Evolutionary conservation across 1,140 invertebrate species (phyloP), one percentile per base, ranked within the genome.

Genomic region (Psilanteris sp.): DNA sequence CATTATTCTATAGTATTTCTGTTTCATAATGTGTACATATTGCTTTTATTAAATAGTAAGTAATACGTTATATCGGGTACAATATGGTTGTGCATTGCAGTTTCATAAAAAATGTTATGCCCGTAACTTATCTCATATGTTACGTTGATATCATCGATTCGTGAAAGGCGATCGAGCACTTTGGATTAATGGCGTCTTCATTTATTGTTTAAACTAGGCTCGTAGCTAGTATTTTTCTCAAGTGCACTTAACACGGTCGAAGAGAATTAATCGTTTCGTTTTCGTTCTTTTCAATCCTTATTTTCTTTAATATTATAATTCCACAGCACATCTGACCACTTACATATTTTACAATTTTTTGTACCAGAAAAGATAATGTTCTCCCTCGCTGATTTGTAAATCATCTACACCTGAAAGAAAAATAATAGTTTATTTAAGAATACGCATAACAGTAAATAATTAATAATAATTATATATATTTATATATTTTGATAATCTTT

Each of bases 341-440:
- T 54, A 14, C 39, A 73, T 44, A 32, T 29, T 81, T 94, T 94
- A 96, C 82, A 96, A 90, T 86, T 95, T 95, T 88, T 96, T 96
- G 87, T 95, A 96, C 95, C 95, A 96, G 87, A 96, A 96, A 5
- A 96, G 90, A 83, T 95, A 95, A 81, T 95, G 92, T 81, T 96
- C 94, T 3, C 94, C 93, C 78, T 95, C 93, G 86, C 94, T 92
- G 6, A 95, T 93, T 67, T 93, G 89, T 61, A 95, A 87, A 80
- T 95, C 94, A 81, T 96, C 94, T 5, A 96, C 94, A 80, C 94
- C 94, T 96, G 16, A 5, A 46, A 46, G 7, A 1, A 43, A 26
- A 6, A 87, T 88, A 81, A 83, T 41, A 41, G n/a, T n/a, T n/a
- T n/a, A n/a, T n/a, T n/a, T n/a, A n/a, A n/a, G n/a, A n/a, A n/a